Evolutionary conservation across 2,888 invertebrate species (phyloP), one percentile per base, ranked within the genome.

Genomic region (Apodemia mormo): DNA sequence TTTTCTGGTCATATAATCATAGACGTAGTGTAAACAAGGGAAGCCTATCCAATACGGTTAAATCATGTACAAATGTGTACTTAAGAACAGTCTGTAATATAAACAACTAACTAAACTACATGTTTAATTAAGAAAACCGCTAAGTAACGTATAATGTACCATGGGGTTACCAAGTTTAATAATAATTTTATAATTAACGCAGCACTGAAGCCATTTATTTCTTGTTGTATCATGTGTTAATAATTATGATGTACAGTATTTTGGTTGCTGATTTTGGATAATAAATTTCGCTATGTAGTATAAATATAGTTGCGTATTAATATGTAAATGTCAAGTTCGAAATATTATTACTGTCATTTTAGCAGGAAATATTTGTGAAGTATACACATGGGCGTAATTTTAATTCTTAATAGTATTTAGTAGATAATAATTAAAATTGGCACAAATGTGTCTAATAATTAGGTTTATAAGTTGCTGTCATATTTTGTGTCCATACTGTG

Each of bases 181-280:
- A 70, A 75, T 74, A 72, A 75, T 75, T 74, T 74, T 67, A 71
- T 74, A 74, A 75, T 73, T 73, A 74, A 75, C 69, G 73, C 67
- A 58, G 68, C 73, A 73, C 74, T 72, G 75, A 71, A 75, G 74
- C 74, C 73, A 73, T 74, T 72, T 70, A 73, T 70, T 73, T 72
- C 71, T 74, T 71, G 70, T 74, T 71, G 70, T 70, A 72, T 64
- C 72, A 70, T 65, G 70, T 72, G 69, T 71, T 74, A 75, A 40
- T 40, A 40, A 75, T 74, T 75, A 74, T 73, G 74, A 75, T 69
- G 73, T 72, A 73, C 67, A 61, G 72, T 70, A 33, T 33, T 33
- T 33, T 61, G 14, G 30, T 33, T 6, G 30, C 61, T 30, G 61
- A 61, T 61, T 61, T 30, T 12, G 61, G 61, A 61, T 12, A 33